Evolutionary conservation across 2,113 vertebrate species (phyloP).

Genomic region (Podarcis muralis): DNA sequence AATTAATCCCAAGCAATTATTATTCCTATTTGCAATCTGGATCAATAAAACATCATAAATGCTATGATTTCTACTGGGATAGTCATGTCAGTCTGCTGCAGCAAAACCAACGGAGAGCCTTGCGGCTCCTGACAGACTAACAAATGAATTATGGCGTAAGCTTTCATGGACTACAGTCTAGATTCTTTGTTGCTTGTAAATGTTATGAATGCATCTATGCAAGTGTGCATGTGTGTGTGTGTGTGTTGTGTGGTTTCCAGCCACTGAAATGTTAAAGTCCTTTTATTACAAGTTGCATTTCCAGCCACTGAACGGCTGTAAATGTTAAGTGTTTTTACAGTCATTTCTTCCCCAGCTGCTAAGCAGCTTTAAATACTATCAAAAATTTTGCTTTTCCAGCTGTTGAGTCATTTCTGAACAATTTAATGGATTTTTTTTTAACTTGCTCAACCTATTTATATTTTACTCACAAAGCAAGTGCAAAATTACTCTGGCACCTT

Average conservation of each 20-base stretch:
- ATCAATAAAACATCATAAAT: neutral
- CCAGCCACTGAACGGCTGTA: constrained; percentile 81
- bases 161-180: neutral
- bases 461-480: constrained; percentile 81
- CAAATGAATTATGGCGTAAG: neutral
- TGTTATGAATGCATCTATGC: neutral
- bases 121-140: neutral
- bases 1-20: neutral
- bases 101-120: neutral
- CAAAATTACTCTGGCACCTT: constrained; percentile 76
- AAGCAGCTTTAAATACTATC: constrained; percentile 76
- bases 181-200: neutral
- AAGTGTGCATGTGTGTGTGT: neutral
- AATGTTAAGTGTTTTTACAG: constrained; percentile 85
- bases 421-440: constrained; percentile 74
- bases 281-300: constrained; percentile 83
- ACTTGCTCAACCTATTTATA: constrained; percentile 80
- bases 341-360: constrained; percentile 78
- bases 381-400: constrained; percentile 74
- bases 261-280: constrained; percentile 80
- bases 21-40: neutral
- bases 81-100: neutral
- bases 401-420: constrained; percentile 72
- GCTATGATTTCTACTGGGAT: neutral
- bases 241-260: constrained; percentile 67